Base-by-base conservation (phyloP, 2,888 invertebrate species). In the Pteria penguin region DNA sequence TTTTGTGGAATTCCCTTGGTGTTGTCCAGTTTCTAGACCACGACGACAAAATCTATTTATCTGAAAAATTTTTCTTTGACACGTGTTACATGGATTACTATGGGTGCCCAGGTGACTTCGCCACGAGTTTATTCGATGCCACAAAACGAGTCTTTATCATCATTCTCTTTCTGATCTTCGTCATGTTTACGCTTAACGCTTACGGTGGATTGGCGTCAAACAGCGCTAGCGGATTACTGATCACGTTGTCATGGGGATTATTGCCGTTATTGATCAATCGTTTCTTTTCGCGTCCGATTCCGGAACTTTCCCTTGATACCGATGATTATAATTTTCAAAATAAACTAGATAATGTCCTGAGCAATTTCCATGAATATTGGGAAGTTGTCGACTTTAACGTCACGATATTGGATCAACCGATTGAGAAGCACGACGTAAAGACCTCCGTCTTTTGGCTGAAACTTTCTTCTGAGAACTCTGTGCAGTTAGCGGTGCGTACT, bases 11-110 rank as follows among this genome's bases (percentile, higher is more conserved):
- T 18, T 24, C 66, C 45, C 5, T 31, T 52, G 52, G 54, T 52
- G 27, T 66, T 18, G n/a, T 66, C 45, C 66, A 66, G 2, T 66
- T 66, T 26, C 45, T 66, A 4, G 66, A 66, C 27, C 29, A 66
- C 29, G 66, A 66, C 14, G 66, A 66, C n/a, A 66, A 66, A 29
- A 52, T 66, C 4, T 66, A 52, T 26, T 29, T 66, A 5, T 66
- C 66, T 2, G 66, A 66, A 45, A 66, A 66, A 29, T 66, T 66
- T n/a, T 66, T 52, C n/a, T 66, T 66, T n/a, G 66, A 66, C n/a
- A 52, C 66, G n/a, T 66, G 66, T 26, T 66, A 66, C n/a, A 66
- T 66, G 66, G 66, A 66, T 26, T 66, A 66, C n/a, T 66, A 66
- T n/a, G 66, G 66, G 5, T 66, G 66, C 27, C 66, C 66, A 3